phyloP scores from a whole-genome alignment of 2,113 vertebrate genomes.

The Hyla sarda region DNA sequence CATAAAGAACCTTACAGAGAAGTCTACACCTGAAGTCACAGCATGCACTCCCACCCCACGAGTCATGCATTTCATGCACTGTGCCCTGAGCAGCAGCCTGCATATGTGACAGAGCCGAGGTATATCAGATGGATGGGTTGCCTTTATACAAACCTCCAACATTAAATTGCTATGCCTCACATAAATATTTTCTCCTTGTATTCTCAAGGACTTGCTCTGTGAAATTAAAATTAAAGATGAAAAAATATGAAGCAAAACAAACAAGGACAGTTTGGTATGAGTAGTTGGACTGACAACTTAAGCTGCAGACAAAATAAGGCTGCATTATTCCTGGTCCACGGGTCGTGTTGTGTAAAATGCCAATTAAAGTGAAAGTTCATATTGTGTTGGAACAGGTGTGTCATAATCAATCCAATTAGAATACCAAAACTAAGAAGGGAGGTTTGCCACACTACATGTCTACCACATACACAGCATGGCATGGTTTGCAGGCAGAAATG shows the following conservation, averaged over 20 bases:
- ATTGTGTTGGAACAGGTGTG: neutral
- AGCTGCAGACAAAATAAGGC: constrained; percentile 8
- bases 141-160: constrained; percentile 98
- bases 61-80: constrained; percentile 80
- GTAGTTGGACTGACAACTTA: neutral
- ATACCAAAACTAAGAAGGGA: neutral
- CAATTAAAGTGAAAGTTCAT: neutral
- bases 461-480: neutral
- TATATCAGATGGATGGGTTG: constrained; percentile 77
- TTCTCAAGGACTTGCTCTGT: constrained; percentile 94
- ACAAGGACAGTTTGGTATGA: constrained; percentile 55
- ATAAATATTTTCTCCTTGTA: constrained; percentile 99
- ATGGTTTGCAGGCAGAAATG: constrained; percentile 48
- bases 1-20: neutral
- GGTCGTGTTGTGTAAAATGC: neutral
- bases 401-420: constrained; percentile 21
- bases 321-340: neutral
- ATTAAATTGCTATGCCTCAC: constrained; percentile 99
- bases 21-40: constrained; percentile 6
- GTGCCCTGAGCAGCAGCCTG: constrained; percentile 78
- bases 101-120: constrained; percentile 84
- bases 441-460: neutral
- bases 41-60: constrained; percentile 70
- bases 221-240: constrained; percentile 74
- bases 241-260: constrained; percentile 58